These are phyloP conservation scores for Ypsolopha sequella DNA, from an alignment of 2,888 invertebrate species.

Conservation along the genomic window DNA sequence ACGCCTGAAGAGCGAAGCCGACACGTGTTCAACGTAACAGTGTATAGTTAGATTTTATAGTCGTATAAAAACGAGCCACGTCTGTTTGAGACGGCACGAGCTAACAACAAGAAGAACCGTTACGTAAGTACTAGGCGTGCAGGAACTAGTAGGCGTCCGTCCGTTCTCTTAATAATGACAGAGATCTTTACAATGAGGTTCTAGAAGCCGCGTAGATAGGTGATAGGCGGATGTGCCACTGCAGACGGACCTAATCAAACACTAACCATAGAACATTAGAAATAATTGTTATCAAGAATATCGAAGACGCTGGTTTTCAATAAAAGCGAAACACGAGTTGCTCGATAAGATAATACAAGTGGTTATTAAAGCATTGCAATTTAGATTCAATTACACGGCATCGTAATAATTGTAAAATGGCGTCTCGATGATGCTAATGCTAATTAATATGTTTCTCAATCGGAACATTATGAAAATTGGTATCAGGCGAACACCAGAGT, in stretches of 20 bases:
- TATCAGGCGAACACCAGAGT: too few species aligned
- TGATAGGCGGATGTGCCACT: background rate
- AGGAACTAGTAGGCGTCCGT: background rate
- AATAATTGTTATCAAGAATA: too few species aligned
- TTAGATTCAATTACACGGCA: background rate
- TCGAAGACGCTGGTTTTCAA: too few species aligned
- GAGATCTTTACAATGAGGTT: background rate
- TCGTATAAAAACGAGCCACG: background rate
- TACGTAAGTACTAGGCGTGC: constrained; percentile 1
- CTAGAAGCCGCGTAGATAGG: background rate
- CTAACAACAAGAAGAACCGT: background rate
- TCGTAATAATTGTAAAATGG: background rate
- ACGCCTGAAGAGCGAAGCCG: background rate
- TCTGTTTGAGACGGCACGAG: background rate
- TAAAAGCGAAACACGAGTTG: background rate
- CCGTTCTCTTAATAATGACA: background rate
- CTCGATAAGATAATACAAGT: background rate
- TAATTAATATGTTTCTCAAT: too few species aligned
- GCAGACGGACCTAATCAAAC: background rate
- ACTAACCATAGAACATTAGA: too few species aligned
- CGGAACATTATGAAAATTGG: too few species aligned
- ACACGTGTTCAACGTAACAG: background rate
- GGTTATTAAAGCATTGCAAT: background rate
- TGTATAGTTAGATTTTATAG: background rate
- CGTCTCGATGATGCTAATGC: too few species aligned